phyloP scores from a whole-genome alignment of 2,888 invertebrate genomes.

The Barypeithes pellucidus region DNA sequence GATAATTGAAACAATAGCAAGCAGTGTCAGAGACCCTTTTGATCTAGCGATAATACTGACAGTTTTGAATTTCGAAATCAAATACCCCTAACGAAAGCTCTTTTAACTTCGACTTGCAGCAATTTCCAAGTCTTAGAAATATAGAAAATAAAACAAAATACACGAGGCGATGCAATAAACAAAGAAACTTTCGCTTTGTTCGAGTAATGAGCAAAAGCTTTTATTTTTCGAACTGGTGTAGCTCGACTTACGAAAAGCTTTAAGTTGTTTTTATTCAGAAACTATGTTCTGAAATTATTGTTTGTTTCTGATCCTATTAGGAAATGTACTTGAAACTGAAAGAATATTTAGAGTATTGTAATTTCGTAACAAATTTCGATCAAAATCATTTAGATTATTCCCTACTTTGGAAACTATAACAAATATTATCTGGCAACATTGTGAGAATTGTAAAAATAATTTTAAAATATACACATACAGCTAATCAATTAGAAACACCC shows the following conservation, averaged over 20 bases:
- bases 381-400: too few species aligned
- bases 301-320: too few species aligned
- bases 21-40: slow-evolving; percentile 1
- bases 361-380: too few species aligned
- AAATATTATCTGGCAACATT: too few species aligned
- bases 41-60: slow-evolving; percentile 5
- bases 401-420: too few species aligned
- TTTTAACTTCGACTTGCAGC: slow-evolving; percentile 18
- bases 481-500: too few species aligned
- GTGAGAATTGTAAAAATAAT: too few species aligned
- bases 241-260: slow-evolving; percentile 23
- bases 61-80: slow-evolving; percentile 31
- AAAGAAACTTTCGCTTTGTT: slow-evolving; percentile 33
- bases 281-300: slow-evolving; percentile 4
- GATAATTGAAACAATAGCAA: background rate
- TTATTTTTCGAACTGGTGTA: slow-evolving; percentile 18
- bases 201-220: slow-evolving; percentile 30
- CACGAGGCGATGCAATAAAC: slow-evolving; percentile 31
- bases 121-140: slow-evolving; percentile 18
- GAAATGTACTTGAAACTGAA: too few species aligned
- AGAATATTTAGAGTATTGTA: too few species aligned
- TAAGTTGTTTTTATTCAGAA: slow-evolving; percentile 6
- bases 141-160: slow-evolving; percentile 32
- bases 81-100: slow-evolving; percentile 22
- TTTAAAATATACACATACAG: too few species aligned